These are phyloP conservation scores for Hippoglossus stenolepis DNA, from an alignment of 2,113 vertebrate species.

Conservation along the genomic window DNA sequence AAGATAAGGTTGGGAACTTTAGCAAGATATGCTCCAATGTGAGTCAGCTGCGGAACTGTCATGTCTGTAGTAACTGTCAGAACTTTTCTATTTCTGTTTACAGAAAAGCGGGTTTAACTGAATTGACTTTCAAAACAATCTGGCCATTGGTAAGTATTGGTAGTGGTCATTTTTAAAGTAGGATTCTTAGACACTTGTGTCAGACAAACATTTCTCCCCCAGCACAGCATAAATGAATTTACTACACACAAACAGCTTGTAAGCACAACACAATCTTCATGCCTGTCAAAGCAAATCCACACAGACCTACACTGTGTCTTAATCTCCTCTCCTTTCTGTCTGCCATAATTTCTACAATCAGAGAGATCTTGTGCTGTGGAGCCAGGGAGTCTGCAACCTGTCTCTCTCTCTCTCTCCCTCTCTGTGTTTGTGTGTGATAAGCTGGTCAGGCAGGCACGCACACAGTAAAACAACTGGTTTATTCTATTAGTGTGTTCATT, in stretches of 20 bases:
- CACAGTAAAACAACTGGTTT: conserved; percentile 66
- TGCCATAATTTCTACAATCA: conserved; percentile 75
- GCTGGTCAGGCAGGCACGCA: conserved; percentile 43
- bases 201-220: not conserved
- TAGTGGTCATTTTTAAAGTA: not conserved
- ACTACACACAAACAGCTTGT: conserved; percentile 34
- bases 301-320: conserved; percentile 53
- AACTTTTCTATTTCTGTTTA: too few species aligned
- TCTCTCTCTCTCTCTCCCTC: conserved; percentile 10
- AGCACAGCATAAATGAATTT: not conserved
- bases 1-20: too few species aligned
- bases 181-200: not conserved
- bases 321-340: conserved; percentile 71
- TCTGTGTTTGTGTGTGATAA: conserved; percentile 47
- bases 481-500: conserved; percentile 64
- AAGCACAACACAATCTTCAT: conserved; percentile 70
- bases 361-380: conserved; percentile 72
- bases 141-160: too few species aligned
- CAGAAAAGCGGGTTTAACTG: too few species aligned
- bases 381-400: conserved; percentile 78
- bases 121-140: too few species aligned
- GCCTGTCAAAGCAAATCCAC: conserved; percentile 71
- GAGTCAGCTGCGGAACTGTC: too few species aligned
- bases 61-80: too few species aligned
- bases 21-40: too few species aligned